These are phyloP conservation scores for Tachina lurida DNA, from an alignment of 2,888 invertebrate genomes.

Conservation along the genomic window DNA sequence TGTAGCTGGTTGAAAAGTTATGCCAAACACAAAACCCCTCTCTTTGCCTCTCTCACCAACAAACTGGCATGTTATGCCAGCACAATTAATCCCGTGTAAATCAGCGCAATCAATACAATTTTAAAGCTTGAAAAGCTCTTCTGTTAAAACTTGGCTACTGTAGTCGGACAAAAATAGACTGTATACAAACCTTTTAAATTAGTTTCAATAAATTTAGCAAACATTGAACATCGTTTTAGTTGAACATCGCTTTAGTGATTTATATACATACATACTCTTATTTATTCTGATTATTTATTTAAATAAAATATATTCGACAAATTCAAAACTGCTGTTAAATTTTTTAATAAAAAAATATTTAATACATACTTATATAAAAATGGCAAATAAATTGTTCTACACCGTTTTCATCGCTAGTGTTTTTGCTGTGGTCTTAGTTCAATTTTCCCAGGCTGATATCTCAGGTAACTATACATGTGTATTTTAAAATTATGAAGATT, in stretches of 20 bases:
- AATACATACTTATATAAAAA: constrained; percentile 13
- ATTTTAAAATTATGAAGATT: neutral
- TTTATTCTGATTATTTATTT: constrained; percentile 10
- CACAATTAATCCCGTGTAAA: too few species aligned
- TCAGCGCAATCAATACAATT: constrained; percentile 3
- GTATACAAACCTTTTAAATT: constrained; percentile 57
- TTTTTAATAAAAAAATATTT: constrained; percentile 9
- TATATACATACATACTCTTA: neutral
- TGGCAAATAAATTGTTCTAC: constrained; percentile 60
- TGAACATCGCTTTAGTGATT: constrained; percentile 12
- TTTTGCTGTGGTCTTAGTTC: constrained; percentile 52
- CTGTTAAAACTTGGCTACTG: neutral
- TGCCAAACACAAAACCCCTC: too few species aligned
- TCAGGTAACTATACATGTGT: constrained; percentile 49
- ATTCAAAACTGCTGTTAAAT: neutral
- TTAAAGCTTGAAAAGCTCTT: constrained; percentile 47
- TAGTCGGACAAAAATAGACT: constrained; percentile 49
- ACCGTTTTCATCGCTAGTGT: constrained; percentile 46
- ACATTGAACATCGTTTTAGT: constrained; percentile 48
- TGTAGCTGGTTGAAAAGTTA: too few species aligned
- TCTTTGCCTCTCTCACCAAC: too few species aligned
- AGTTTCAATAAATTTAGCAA: constrained; percentile 59
- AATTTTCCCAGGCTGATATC: constrained; percentile 58
- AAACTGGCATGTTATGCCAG: too few species aligned
- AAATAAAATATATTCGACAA: constrained; percentile 17